phyloP scores from a whole-genome alignment of 2,888 invertebrate genomes.

The Nowickia ferox region DNA sequence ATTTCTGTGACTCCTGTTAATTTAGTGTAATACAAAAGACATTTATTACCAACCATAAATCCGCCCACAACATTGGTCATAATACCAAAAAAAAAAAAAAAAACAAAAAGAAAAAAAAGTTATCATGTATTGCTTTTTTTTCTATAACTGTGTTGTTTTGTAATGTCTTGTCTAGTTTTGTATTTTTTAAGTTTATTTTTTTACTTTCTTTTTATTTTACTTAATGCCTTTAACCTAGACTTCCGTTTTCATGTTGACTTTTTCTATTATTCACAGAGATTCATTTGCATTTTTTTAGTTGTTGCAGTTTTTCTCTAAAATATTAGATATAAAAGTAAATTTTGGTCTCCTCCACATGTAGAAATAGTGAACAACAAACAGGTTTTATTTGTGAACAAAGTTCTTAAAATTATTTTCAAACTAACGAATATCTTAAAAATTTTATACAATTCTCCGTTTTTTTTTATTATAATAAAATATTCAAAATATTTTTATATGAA shows the following conservation, averaged over 20 bases:
- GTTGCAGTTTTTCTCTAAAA: slow-evolving; percentile 49
- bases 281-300: slow-evolving; percentile 63
- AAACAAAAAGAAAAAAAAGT: slow-evolving; percentile 3
- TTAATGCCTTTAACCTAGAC: slow-evolving; percentile 65
- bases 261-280: slow-evolving; percentile 33
- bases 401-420: background rate
- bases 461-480: background rate
- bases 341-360: background rate
- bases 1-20: slow-evolving; percentile 72
- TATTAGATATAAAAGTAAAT: slow-evolving; percentile 28
- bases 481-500: background rate
- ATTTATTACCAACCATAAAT: slow-evolving; percentile 77
- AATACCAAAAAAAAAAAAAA: slow-evolving; percentile 58
- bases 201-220: slow-evolving; percentile 35
- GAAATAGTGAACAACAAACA: background rate
- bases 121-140: slow-evolving; percentile 56
- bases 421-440: background rate
- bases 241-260: slow-evolving; percentile 62
- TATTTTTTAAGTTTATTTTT: slow-evolving; percentile 42
- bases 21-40: slow-evolving; percentile 76
- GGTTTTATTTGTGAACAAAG: background rate
- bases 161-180: slow-evolving; percentile 66
- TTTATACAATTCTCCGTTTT: no score
- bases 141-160: slow-evolving; percentile 55
- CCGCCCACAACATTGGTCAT: slow-evolving; percentile 75